Base-by-base conservation (phyloP, 1,140 invertebrate species). In the Contarinia nasturtii region DNA sequence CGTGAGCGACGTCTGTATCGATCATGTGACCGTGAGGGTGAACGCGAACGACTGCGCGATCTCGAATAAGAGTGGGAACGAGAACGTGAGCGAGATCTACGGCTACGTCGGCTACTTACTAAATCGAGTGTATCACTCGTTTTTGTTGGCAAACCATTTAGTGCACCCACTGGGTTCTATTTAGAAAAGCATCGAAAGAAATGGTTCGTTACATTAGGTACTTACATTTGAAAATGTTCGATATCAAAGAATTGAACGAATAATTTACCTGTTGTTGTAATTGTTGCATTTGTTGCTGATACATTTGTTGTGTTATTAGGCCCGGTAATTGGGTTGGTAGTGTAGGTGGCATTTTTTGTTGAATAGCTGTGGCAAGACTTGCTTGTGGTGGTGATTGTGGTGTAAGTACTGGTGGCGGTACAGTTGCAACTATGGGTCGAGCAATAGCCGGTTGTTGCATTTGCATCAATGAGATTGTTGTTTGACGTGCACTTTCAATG, bases 401-500 rank as follows among this genome's bases (percentile, higher is more conserved):
- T 10, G 27, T 27, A 48, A 63, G 33, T 49, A 54, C 44, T 36
- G 57, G 45, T 2, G 56, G 48, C 15, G 57, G 53, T 19, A 57
- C 22, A 15, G 63, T 54, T 10, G 65, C 58, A n/a, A n/a, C 0
- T 60, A 50, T 2, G 65, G 55, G 0, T 61, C 48, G 12, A 55
- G 50, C 0, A 57, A 52, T 0, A 61, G 58, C 0, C 56, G 37
- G 54, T 17, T 48, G 48, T 11, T 49, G 20, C 5, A 63, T 52
- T 45, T 71, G 69, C 58, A 79, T 67, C 45, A 79, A 71, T 0
- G 74, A 70, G 1, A 72, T 75, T 36, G 73, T 65, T 0, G 69
- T 69, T 53, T 82, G 77, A 1, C 85, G 72, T 0, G 86, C 85
- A 1, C 77, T 71, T 59, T 90, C 85, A 46, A 90, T 90, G 2